Percentiles rank a stretch among this genome's conserved stretches.
These are phyloP conservation scores for Latrodectus elegans DNA, from an alignment of 2,888 invertebrate species.

Conservation along the genomic window DNA sequence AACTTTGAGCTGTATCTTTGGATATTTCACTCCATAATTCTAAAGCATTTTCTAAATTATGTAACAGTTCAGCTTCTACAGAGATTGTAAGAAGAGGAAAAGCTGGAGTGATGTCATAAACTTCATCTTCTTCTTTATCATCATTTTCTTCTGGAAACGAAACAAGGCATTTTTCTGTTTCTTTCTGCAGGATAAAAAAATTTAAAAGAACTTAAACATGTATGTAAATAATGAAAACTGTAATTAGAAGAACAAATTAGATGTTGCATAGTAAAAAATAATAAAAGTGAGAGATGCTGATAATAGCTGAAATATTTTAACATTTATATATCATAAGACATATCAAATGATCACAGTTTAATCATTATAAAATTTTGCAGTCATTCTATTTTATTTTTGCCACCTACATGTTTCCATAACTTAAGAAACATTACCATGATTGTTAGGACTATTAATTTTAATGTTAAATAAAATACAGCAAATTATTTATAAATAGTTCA, in stretches of 20 bases:
- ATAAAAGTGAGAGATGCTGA: background rate
- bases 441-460: no score
- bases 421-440: no score
- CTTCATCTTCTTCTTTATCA: constrained; percentile 44
- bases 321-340: no score
- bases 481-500: no score
- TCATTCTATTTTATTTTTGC: no score
- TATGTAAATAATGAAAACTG: background rate
- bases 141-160: constrained; percentile 16
- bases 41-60: constrained; percentile 47
- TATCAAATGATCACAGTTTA: no score
- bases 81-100: constrained; percentile 45
- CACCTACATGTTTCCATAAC: no score
- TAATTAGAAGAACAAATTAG: background rate
- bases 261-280: background rate
- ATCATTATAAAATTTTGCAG: no score
- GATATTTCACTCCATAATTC: constrained; percentile 46
- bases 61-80: constrained; percentile 46
- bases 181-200: constrained; percentile 27
- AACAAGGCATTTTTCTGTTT: constrained; percentile 18
- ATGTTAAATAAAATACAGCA: no score
- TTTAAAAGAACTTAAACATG: background rate
- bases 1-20: constrained; percentile 1
- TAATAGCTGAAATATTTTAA: no score
- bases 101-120: constrained; percentile 53